These are phyloP conservation scores for Coecobrya sp. DNA, from an alignment of 2,888 invertebrate species.

Conservation along the genomic window DNA sequence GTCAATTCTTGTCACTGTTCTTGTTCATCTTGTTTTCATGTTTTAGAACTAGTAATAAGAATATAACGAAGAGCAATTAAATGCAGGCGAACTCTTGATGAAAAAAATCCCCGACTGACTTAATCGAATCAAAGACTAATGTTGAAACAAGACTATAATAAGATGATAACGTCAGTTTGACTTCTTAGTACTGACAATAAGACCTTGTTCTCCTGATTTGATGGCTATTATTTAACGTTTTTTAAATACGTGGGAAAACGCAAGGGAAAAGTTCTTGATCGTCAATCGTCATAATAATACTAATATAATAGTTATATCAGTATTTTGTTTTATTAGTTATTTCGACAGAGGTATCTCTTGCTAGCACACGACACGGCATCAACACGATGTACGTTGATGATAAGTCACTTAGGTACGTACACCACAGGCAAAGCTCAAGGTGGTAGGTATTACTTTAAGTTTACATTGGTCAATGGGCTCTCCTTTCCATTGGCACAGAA, in stretches of 20 bases:
- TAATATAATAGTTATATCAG: conserved; percentile 40
- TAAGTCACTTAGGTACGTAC: background rate
- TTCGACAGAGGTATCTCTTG: conserved; percentile 37
- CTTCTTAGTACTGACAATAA: background rate
- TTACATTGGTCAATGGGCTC: background rate
- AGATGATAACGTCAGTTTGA: background rate
- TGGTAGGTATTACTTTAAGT: background rate
- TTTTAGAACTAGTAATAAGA: background rate
- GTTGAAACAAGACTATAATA: background rate
- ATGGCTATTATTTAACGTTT: conserved; percentile 14
- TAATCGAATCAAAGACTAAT: conserved; percentile 36
- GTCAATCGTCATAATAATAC: conserved; percentile 45
- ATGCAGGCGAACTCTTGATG: conserved; percentile 16
- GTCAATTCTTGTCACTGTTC: background rate
- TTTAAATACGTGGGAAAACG: conserved; percentile 63
- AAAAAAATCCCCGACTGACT: conserved; percentile 65
- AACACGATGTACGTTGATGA: background rate
- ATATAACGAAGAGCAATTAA: conserved; percentile 25
- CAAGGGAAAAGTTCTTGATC: conserved; percentile 56
- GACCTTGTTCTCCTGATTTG: background rate
- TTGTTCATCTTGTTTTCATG: conserved; percentile 10
- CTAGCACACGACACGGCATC: conserved; percentile 39
- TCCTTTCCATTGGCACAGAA: background rate
- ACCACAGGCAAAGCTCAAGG: conserved; percentile 26
- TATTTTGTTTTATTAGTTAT: conserved; percentile 62